Evolutionary conservation across 2,797 vertebrate species (phyloP).

Genomic region (Parauchenoglanis punctatus): DNA sequence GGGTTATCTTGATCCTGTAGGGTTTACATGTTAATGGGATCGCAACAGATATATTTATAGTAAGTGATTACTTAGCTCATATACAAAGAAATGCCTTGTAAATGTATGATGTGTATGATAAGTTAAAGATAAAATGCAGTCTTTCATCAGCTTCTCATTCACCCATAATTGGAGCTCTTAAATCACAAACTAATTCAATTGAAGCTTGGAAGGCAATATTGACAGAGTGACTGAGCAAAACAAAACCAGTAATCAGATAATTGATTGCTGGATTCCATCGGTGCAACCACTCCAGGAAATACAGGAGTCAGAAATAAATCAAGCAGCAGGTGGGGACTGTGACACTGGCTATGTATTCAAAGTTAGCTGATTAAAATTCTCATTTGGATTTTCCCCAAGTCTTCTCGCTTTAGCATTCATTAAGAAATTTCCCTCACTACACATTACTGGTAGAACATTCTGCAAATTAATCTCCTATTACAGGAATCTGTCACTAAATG

Average conservation of each 20-base stretch:
- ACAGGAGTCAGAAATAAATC: constrained; percentile 67
- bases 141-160: neutral
- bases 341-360: constrained; percentile 67
- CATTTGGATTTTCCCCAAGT: constrained; percentile 72
- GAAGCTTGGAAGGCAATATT: constrained; percentile 29
- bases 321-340: constrained; percentile 64
- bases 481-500: neutral
- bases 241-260: constrained; percentile 53
- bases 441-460: constrained; percentile 29
- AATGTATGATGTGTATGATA: neutral
- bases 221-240: constrained; percentile 40
- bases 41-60: neutral
- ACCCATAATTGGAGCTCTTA: constrained; percentile 7
- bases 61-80: neutral
- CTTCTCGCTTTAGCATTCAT: constrained; percentile 61
- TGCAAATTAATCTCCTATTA: constrained; percentile 30
- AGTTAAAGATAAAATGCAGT: neutral
- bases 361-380: constrained; percentile 76
- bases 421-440: constrained; percentile 60
- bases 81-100: neutral
- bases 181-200: constrained; percentile 36
- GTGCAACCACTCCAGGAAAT: constrained; percentile 54
- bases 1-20: constrained; percentile 18
- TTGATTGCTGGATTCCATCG: constrained; percentile 57
- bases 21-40: neutral